Evolutionary conservation across 2,888 invertebrate species (phyloP).

Genomic region (Heliconius charithonia): DNA sequence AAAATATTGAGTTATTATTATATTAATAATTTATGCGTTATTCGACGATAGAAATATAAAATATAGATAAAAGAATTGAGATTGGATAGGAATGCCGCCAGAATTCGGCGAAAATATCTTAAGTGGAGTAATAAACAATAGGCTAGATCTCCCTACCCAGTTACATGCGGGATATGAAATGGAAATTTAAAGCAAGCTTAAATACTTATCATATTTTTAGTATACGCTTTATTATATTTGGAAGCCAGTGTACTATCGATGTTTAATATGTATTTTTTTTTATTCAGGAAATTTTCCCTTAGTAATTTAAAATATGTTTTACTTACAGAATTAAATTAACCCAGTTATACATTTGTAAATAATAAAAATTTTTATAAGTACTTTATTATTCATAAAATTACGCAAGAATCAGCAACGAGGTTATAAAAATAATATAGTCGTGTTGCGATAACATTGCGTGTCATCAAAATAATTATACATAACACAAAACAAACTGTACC

Average conservation of each 20-base stretch:
- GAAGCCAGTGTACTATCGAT: no score
- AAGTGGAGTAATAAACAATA: neutral
- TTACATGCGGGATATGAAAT: no score
- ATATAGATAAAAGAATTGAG: no score
- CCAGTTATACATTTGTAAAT: neutral
- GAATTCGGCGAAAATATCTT: no score
- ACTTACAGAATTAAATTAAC: neutral
- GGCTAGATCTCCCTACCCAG: neutral
- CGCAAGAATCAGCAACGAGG: slow-evolving; percentile 5
- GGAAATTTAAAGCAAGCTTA: no score
- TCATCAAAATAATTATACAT: slow-evolving; percentile 7
- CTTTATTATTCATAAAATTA: slow-evolving; percentile 15
- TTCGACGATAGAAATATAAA: no score
- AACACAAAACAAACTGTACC: neutral
- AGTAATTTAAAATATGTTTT: neutral
- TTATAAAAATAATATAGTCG: slow-evolving; percentile 15
- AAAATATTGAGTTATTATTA: no score
- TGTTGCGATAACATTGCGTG: neutral
- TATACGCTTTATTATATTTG: no score
- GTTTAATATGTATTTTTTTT: neutral
- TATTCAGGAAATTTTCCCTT: neutral
- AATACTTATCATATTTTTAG: no score
- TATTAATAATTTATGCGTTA: no score
- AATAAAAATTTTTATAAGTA: neutral
- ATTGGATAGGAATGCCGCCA: neutral